A percentile compares a stretch with the other conserved stretches of the same genome.
phyloP scores from a whole-genome alignment of 37 sponge, comb jelly and placozoan species.

The Aphrocallistes beatrix region DNA sequence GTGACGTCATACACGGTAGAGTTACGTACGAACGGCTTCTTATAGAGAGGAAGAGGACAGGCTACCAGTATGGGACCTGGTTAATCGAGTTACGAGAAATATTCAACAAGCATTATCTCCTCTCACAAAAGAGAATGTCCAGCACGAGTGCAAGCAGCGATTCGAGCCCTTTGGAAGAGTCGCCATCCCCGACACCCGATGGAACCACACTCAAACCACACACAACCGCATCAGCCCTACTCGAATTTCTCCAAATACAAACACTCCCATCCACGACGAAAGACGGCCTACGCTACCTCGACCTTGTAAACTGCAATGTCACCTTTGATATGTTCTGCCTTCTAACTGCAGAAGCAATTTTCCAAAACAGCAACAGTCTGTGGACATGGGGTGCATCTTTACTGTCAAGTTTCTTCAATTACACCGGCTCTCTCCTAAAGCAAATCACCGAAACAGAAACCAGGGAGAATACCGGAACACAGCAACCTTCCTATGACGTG shows the following conservation, averaged over 20 bases:
- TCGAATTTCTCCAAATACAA: not conserved
- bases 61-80: not conserved
- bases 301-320: not conserved
- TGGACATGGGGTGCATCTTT: not conserved
- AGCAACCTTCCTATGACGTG: conserved; percentile 27
- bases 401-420: not conserved
- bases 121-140: no score
- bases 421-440: not conserved
- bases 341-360: conserved; percentile 22
- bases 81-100: not conserved
- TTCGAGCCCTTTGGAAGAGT: not conserved
- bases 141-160: no score
- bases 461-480: not conserved
- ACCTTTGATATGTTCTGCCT: conserved; percentile 18
- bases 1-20: conserved; percentile 16
- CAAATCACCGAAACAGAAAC: no score
- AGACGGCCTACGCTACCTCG: not conserved
- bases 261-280: not conserved
- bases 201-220: not conserved
- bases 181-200: not conserved
- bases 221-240: not conserved
- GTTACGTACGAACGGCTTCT: not conserved
- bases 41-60: not conserved
- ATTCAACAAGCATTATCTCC: not conserved
- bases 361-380: not conserved